A percentile compares a stretch with the other conserved stretches of the same genome.
phyloP scores from a whole-genome alignment of 2,888 invertebrate species.

The Dryobota labecula region DNA sequence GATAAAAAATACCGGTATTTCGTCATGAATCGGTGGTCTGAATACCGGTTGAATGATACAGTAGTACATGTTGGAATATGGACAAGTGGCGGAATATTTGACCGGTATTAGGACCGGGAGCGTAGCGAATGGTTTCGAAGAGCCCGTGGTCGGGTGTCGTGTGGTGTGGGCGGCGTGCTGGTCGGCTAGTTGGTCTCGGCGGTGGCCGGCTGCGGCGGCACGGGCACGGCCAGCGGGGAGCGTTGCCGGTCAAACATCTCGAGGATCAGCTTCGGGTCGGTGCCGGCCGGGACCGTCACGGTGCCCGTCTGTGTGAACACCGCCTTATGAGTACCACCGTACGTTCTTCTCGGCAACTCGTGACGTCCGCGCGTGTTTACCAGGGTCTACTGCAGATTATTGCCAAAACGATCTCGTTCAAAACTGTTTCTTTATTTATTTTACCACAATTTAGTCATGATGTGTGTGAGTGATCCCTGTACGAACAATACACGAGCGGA shows the following conservation, averaged over 20 bases:
- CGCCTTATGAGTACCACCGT: constrained; percentile 86
- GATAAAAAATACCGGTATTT: constrained; percentile 59
- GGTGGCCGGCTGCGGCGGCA: constrained; percentile 74
- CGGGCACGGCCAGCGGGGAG: constrained; percentile 84
- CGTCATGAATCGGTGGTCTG: constrained; percentile 68
- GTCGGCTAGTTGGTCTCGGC: constrained; percentile 73
- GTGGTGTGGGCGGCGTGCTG: background rate
- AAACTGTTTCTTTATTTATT: constrained; percentile 24
- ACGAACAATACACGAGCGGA: constrained; percentile 84
- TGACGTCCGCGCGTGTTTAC: constrained; percentile 83
- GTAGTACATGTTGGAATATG: constrained; percentile 36
- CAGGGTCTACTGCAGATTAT: constrained; percentile 65
- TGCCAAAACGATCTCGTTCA: constrained; percentile 47
- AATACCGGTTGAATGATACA: constrained; percentile 59
- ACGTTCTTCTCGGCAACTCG: constrained; percentile 86
- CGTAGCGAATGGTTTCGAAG: constrained; percentile 39
- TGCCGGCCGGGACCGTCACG: constrained; percentile 89
- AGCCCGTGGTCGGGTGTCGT: constrained; percentile 25
- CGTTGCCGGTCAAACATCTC: constrained; percentile 90
- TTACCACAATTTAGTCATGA: constrained; percentile 46
- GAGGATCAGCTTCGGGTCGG: constrained; percentile 89
- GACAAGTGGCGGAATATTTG: constrained; percentile 40
- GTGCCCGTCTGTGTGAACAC: constrained; percentile 86
- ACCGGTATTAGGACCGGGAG: constrained; percentile 31
- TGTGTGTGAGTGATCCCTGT: constrained; percentile 67